Evolutionary conservation across 2,797 vertebrate species (phyloP).

Genomic region (Phrynocephalus vlangalii): DNA sequence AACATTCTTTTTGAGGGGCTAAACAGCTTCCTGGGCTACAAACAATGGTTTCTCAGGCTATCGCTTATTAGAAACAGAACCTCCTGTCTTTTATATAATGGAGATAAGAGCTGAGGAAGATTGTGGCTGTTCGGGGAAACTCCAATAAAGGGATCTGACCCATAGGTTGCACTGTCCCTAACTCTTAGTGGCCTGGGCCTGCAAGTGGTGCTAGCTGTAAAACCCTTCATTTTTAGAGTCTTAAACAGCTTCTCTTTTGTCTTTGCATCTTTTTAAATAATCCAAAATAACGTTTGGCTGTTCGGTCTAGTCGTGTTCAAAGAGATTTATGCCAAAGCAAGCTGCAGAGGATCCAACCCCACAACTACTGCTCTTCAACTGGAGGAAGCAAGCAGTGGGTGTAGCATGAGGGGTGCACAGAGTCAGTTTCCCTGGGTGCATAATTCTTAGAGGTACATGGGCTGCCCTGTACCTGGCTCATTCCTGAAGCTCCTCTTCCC

Average conservation of each 20-base stretch:
- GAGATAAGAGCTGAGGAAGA: not conserved
- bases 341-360: not conserved
- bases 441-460: too few relatives aligned
- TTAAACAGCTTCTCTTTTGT: too few relatives aligned
- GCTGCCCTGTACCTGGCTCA: too few relatives aligned
- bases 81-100: not conserved
- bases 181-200: not conserved
- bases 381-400: not conserved
- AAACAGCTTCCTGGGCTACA: not conserved
- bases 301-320: not conserved
- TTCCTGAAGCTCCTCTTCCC: too few relatives aligned
- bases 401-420: too few relatives aligned
- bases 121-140: not conserved
- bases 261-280: not conserved
- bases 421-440: too few relatives aligned
- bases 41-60: not conserved
- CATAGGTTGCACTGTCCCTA: not conserved
- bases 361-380: not conserved
- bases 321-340: not conserved
- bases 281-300: not conserved
- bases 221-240: too few relatives aligned
- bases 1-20: too few relatives aligned
- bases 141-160: not conserved
- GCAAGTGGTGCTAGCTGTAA: too few relatives aligned
- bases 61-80: not conserved